Percentiles rank a stretch among this genome's conserved stretches.
phyloP scores from a whole-genome alignment of 2,888 invertebrate genomes.

The Cheilosia urbana region DNA sequence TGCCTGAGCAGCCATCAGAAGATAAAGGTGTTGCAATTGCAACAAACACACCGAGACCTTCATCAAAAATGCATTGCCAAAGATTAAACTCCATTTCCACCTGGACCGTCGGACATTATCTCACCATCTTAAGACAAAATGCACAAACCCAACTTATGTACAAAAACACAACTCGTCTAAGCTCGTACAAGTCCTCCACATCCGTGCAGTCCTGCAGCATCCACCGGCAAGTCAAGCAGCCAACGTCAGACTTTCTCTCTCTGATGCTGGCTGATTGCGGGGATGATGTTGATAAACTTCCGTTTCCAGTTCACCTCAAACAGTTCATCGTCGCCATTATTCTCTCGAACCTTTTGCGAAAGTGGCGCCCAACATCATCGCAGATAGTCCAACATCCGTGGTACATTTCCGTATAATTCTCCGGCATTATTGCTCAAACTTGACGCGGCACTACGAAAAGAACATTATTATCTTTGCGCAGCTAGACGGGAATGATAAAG shows the following conservation, averaged over 20 bases:
- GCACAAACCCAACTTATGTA: conserved; percentile 36
- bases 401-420: conserved; percentile 70
- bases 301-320: conserved; percentile 74
- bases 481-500: conserved; percentile 63
- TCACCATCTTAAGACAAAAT: conserved; percentile 4
- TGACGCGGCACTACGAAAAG: conserved; percentile 57
- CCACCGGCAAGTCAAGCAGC: conserved; percentile 28
- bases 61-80: conserved; percentile 52
- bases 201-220: neutral
- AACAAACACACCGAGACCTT: conserved; percentile 17
- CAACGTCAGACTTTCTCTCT: conserved; percentile 35
- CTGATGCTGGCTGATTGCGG: conserved; percentile 54
- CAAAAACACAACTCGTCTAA: conserved; percentile 52
- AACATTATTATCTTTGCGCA: conserved; percentile 74
- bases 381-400: conserved; percentile 71
- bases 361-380: conserved; percentile 51
- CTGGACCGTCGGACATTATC: conserved; percentile 45
- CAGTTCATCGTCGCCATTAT: conserved; percentile 72
- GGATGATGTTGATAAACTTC: conserved; percentile 75
- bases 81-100: conserved; percentile 37
- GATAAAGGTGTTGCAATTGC: conserved; percentile 22
- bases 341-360: conserved; percentile 48
- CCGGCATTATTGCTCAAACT: conserved; percentile 56
- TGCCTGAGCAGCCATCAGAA: conserved; percentile 24
- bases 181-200: neutral